phyloP scores from a whole-genome alignment of 2,888 invertebrate species.

The Chironomus tentans region DNA sequence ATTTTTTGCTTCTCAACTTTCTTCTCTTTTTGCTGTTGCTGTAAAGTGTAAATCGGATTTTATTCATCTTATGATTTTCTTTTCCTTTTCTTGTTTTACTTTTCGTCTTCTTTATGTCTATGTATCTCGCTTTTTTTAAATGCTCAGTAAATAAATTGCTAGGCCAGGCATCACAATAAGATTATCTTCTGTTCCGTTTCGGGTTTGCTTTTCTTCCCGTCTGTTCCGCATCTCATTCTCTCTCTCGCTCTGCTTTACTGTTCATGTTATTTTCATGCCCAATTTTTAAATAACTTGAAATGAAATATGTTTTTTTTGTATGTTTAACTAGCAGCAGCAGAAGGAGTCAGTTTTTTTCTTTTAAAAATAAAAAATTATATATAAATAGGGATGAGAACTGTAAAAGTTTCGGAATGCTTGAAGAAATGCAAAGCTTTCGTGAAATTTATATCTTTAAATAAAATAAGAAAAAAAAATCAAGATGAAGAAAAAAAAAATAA shows the following conservation, averaged over 20 bases:
- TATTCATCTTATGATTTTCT: neutral
- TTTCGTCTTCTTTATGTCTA: neutral
- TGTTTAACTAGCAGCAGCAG: no score
- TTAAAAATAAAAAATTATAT: no score
- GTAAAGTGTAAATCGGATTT: slow-evolving; percentile 10
- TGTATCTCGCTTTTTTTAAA: neutral
- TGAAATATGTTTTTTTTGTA: neutral
- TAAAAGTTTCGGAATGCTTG: no score
- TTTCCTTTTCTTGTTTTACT: neutral
- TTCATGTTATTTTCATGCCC: neutral
- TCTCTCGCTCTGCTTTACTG: neutral
- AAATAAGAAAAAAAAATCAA: no score
- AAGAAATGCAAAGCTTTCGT: no score
- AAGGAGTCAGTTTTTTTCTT: no score
- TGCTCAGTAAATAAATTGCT: slow-evolving; percentile 4
- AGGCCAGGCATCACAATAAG: neutral
- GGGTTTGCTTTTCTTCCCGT: neutral
- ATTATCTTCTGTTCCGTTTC: neutral
- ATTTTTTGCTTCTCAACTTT: neutral
- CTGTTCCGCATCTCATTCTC: neutral
- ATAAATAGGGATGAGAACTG: no score
- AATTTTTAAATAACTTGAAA: slow-evolving; percentile 4
- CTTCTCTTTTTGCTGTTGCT: neutral
- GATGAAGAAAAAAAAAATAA: no score
- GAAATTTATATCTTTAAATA: no score